Base-by-base conservation (phyloP, 2,113 vertebrate genomes). In the Aegithalos caudatus region DNA sequence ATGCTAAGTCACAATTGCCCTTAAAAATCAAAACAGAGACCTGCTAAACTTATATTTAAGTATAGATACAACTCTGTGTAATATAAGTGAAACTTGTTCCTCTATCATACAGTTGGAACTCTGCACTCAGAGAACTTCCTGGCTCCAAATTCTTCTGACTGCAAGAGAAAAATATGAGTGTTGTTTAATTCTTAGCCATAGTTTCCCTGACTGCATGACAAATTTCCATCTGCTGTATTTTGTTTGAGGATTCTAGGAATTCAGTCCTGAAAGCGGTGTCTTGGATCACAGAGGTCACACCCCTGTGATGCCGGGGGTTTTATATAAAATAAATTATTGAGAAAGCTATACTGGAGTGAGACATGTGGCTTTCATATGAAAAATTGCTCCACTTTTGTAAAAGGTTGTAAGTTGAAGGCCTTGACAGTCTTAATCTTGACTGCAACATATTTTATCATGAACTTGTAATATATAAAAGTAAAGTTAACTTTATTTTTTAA, bases 161-260 rank as follows among this genome's bases (percentile, higher is more conserved):
- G 22, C 29, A 60, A 56, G 19, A 50, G 42, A 81, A 38, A 51
- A 90, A 47, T 21, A 22, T 14, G 6, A 70, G 7, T 73, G 9
- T n/a, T 77, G 21, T 20, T 69, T 87, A 76, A 54, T 76, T 92
- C 58, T 82, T 57, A 10, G 20, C 31, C 0, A 0, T 14, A 45
- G n/a, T 58, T 93, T 88, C 93, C 79, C 85, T 92, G 62, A 82
- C 88, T 97, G 90, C 88, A 95, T 72, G 79, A 90, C 54, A 82
- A 73, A 67, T 89, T 69, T 35, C 24, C 21, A 11, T 62, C n/a
- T 31, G 21, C 40, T 69, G 13, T 76, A 53, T 54, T 90, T 80
- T 57, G 20, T 91, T 54, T 54, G 70, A 72, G 23, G 37, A 85
- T 90, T 76, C n/a, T 67, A 44, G 88, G 79, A 85, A 90, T 95